Percentiles rank a stretch among this genome's conserved stretches.
Evolutionary conservation across 1,140 invertebrate species (phyloP).

Genomic region (Drosophila sucinea): DNA sequence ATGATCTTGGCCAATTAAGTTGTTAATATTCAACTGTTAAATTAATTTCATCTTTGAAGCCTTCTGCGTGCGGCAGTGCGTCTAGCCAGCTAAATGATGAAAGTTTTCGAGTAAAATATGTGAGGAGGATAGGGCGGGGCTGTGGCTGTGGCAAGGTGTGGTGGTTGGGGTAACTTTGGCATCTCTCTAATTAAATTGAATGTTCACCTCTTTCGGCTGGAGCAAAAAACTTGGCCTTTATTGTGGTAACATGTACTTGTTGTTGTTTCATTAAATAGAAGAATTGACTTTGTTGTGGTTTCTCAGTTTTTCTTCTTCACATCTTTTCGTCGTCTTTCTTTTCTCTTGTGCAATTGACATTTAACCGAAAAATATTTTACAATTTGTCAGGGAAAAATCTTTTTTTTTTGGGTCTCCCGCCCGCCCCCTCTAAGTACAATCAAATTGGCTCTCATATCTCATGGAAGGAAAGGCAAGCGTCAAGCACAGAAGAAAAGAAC

Average conservation of each 20-base stretch:
- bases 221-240: slow-evolving; percentile 43
- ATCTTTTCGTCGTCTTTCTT: slow-evolving; percentile 36
- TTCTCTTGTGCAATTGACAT: neutral
- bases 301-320: slow-evolving; percentile 35
- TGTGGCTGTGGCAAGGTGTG: neutral
- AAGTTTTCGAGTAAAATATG: slow-evolving; percentile 8
- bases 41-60: slow-evolving; percentile 3
- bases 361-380: slow-evolving; percentile 36
- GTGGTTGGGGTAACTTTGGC: slow-evolving; percentile 12
- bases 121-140: neutral
- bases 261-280: neutral
- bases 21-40: neutral
- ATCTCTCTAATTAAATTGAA: slow-evolving; percentile 55
- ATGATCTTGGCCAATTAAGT: neutral
- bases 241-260: slow-evolving; percentile 52
- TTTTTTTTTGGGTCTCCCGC: neutral
- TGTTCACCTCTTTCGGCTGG: slow-evolving; percentile 37
- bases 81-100: neutral
- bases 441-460: slow-evolving; percentile 46
- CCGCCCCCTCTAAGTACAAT: slow-evolving; percentile 26
- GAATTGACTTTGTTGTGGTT: slow-evolving; percentile 63
- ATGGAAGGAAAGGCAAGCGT: slow-evolving; percentile 22
- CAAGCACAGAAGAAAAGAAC: slow-evolving; percentile 31
- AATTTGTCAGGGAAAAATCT: slow-evolving; percentile 22
- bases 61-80: neutral